Evolutionary conservation across 1,140 invertebrate species (phyloP), one percentile per base, ranked within the genome.

Genomic region (Orchesella cincta): DNA sequence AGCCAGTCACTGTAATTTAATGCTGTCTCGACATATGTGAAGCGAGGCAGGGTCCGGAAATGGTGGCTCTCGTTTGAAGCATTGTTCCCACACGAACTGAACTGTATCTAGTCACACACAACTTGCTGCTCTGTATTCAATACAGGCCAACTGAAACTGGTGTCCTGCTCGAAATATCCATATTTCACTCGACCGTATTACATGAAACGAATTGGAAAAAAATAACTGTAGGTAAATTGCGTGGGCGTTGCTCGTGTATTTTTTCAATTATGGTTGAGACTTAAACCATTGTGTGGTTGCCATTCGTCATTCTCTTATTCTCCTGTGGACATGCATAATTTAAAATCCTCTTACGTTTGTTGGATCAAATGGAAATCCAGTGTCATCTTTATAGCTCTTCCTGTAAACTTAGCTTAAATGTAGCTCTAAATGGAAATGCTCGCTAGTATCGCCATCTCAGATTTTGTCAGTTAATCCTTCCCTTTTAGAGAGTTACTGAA

Each of bases 41-140:
- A 57, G 52, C 52, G 52, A 57, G 8, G 52, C 8, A 57, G 3
- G 52, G 52, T 57, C 14, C 52, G 52, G 52, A 57, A 57, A 57
- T 57, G 52, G 23, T 57, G 52, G 52, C 23, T 57, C 52, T 57
- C 52, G 8, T 57, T 23, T 18, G 23, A n/a, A 5, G 14, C 52
- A 57, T 57, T 57, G 52, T 57, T 57, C 52, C 52, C 52, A 57
- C 52, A 57, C 52, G 23, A 57, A 57, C 52, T 57, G 52, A 57
- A 57, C 14, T 57, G 52, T 57, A 57, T 14, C 52, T 46, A 5
- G 5, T 46, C 39, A 46, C 18, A 5, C 39, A 5, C 18, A 46
- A 18, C 18, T 8, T 46, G 5, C 39, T 46, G 5, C 5, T 46
- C 39, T 8, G 5, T 18, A 46, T 46, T 8, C 39, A 46, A 8